Base-by-base conservation (phyloP, 1,140 invertebrate species). In the Aphis gossypii region DNA sequence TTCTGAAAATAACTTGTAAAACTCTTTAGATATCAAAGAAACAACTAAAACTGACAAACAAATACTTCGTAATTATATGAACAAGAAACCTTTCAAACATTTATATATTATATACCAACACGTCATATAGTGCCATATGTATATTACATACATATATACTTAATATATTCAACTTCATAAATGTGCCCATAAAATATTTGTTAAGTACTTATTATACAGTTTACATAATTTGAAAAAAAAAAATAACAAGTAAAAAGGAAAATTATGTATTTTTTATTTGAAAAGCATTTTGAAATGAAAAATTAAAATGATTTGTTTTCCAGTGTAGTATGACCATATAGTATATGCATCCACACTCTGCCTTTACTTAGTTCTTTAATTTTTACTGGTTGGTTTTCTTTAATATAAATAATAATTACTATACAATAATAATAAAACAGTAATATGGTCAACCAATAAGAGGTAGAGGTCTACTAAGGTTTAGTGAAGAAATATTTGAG, bases 21-120 rank as follows among this genome's bases (percentile, higher is more conserved):
- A n/a, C n/a, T 76, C 60, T 76, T n/a, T 76, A 6, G 30, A 76
- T 18, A n/a, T 76, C 30, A 76, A 76, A 76, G 60, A 76, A 76
- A 76, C 60, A n/a, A 76, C 30, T 20, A 76, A 76, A 76, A 76
- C n/a, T 76, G 30, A 76, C 30, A n/a, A 76, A n/a, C 60, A 18
- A 76, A 76, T 76, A n/a, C 30, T 76, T n/a, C 30, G 60, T 76
- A n/a, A 76, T 76, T 76, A 76, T 76, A n/a, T 76, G 60, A 76
- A n/a, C 60, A 68, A n/a, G 60, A 68, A n/a, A 68, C 30, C 60
- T 68, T 68, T n/a, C 1, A n/a, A 68, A n/a, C 3, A 1, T 68
- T 0, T 18, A 68, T 68, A n/a, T 18, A 23, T 51, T 30, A 68
- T 14, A n/a, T 68, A 68, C 9, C 4, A n/a, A 68, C 25, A 68